Evolutionary conservation across 2,797 vertebrate genomes (phyloP).

Genomic region (Agapornis canus): DNA sequence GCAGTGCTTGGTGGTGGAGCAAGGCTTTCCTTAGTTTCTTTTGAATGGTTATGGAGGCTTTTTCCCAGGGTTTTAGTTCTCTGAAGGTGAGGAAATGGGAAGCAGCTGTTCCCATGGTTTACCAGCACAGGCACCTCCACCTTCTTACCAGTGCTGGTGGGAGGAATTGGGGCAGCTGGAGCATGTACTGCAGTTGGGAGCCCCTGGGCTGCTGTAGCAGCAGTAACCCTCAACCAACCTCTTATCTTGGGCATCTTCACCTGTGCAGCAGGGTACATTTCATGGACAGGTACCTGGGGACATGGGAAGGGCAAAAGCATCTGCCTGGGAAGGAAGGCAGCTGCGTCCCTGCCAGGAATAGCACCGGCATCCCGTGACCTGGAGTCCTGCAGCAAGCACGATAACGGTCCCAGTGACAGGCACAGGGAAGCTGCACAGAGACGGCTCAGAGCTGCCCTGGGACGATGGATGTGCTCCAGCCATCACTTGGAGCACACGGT

Average conservation of each 20-base stretch:
- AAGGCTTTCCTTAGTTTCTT: not conserved
- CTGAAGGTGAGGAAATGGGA: not conserved
- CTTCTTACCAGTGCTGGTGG: not conserved
- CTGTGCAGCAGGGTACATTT: not conserved
- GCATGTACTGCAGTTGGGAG: not conserved
- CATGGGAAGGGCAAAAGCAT: not conserved
- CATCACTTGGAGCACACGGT: fast-evolving
- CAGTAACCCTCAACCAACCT: not conserved
- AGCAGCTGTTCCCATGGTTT: not conserved
- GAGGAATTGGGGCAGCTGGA: not conserved
- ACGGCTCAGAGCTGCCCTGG: fast-evolving
- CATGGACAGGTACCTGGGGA: conserved; percentile 31
- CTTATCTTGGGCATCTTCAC: conserved; percentile 23
- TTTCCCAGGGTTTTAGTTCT: not conserved
- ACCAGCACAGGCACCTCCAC: not conserved
- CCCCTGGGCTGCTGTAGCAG: not conserved
- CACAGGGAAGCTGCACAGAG: not conserved
- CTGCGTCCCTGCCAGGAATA: conserved; percentile 31
- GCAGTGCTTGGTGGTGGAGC: not conserved
- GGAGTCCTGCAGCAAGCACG: not conserved
- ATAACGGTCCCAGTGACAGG: fast-evolving
- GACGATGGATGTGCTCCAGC: fast-evolving
- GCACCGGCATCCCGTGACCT: not conserved
- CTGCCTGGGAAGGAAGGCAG: not conserved
- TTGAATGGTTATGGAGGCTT: fast-evolving